Evolutionary conservation across 2,113 vertebrate species (phyloP).

Genomic region (Cyanocitta stelleri): DNA sequence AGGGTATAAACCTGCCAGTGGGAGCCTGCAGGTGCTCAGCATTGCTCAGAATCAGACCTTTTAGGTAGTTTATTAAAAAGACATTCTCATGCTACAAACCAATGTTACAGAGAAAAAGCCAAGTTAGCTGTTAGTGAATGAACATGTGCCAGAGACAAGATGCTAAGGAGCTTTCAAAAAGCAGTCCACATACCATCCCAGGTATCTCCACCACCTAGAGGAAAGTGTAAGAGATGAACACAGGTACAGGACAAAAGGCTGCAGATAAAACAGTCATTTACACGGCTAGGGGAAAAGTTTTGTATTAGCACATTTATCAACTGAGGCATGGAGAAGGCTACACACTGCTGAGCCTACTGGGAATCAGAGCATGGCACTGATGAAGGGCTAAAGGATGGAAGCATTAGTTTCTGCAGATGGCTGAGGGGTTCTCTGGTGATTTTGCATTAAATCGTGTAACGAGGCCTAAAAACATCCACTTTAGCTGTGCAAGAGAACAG

Average conservation of each 20-base stretch:
- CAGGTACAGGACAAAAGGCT: conserved; percentile 40
- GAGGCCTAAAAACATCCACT: background rate
- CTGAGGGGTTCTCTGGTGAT: background rate
- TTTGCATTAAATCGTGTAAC: background rate
- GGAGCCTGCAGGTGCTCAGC: conserved; percentile 44
- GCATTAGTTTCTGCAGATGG: background rate
- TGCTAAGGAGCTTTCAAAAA: conserved; percentile 56
- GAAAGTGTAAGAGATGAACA: conserved; percentile 68
- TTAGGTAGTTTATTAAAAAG: conserved; percentile 59
- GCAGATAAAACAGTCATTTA: conserved; percentile 47
- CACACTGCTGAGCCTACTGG: background rate
- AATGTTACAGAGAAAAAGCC: conserved; percentile 68
- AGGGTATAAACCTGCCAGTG: background rate
- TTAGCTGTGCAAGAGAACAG: background rate
- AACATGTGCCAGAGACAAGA: conserved; percentile 48
- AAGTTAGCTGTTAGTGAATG: conserved; percentile 63
- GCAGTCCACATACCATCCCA: conserved; percentile 86
- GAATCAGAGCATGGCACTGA: background rate
- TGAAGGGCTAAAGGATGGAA: background rate
- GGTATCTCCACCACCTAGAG: conserved; percentile 86
- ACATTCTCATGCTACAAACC: conserved; percentile 72
- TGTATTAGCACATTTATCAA: background rate
- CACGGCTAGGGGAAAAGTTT: background rate
- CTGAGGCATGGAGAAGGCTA: background rate
- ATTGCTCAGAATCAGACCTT: conserved; percentile 60